Conservation (phyloP, 2,797 vertebrate species). For the Apodemus agrarius region DNA sequence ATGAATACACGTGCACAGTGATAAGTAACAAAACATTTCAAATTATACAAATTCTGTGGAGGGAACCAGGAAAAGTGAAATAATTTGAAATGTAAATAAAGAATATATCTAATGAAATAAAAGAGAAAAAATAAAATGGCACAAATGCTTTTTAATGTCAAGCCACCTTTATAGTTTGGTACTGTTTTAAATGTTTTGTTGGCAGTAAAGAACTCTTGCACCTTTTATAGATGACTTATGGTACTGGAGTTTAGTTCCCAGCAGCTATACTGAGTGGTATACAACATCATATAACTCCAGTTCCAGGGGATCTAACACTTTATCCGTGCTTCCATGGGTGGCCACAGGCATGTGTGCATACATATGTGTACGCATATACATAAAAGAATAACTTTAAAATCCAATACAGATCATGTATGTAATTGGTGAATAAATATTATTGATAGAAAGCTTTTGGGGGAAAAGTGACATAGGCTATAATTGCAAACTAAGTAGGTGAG, state of each 20-base stretch:
- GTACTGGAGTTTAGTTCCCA: background rate
- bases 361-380: background rate
- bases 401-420: background rate
- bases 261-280: background rate
- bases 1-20: background rate
- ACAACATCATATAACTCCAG: background rate
- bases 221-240: too few relatives aligned
- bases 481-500: background rate
- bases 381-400: background rate
- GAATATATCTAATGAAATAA: too few relatives aligned
- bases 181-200: too few relatives aligned
- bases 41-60: too few relatives aligned
- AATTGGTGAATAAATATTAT: conserved; percentile 7
- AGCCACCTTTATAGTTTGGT: too few relatives aligned
- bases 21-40: background rate
- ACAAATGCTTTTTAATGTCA: too few relatives aligned
- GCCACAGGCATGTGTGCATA: background rate
- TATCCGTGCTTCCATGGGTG: too few relatives aligned
- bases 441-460: background rate
- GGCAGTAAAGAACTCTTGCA: background rate
- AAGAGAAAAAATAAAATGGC: too few relatives aligned
- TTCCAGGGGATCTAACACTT: too few relatives aligned
- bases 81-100: too few relatives aligned
- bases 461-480: background rate
- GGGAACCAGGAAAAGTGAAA: too few relatives aligned